These are phyloP conservation scores for Eurytoma adleriae DNA, from an alignment of 2,888 invertebrate genomes.

Conservation along the genomic window DNA sequence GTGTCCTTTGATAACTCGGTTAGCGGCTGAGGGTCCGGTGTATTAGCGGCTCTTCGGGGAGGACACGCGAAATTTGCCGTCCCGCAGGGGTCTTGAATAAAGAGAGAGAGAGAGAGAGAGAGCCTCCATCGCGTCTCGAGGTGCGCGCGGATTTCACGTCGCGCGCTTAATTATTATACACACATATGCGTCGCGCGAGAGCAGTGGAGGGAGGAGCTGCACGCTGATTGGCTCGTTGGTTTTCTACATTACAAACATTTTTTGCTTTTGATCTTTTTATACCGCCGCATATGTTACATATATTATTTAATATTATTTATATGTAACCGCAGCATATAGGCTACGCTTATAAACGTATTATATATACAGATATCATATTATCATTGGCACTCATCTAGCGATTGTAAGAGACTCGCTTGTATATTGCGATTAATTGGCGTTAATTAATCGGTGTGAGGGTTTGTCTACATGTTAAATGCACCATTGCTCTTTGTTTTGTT, in stretches of 20 bases:
- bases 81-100: not conserved
- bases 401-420: constrained; percentile 62
- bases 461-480: constrained; percentile 21
- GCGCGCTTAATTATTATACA: not conserved
- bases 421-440: not conserved
- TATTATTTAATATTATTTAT: constrained; percentile 57
- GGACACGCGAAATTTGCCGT: not conserved
- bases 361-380: constrained; percentile 63
- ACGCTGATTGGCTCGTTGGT: constrained; percentile 76
- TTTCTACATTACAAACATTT: constrained; percentile 68
- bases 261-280: constrained; percentile 70
- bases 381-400: constrained; percentile 73
- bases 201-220: constrained; percentile 72
- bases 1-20: not conserved
- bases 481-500: not conserved
- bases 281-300: constrained; percentile 61
- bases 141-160: constrained; percentile 59
- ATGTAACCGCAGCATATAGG: constrained; percentile 71
- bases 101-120: not conserved
- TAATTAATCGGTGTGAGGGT: not conserved
- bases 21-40: not conserved
- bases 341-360: constrained; percentile 68
- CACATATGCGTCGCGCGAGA: constrained; percentile 60
- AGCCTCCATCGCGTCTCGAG: constrained; percentile 66
- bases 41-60: not conserved